Evolutionary conservation across 1,140 invertebrate species (phyloP).

Genomic region (Zelostemma sp.): DNA sequence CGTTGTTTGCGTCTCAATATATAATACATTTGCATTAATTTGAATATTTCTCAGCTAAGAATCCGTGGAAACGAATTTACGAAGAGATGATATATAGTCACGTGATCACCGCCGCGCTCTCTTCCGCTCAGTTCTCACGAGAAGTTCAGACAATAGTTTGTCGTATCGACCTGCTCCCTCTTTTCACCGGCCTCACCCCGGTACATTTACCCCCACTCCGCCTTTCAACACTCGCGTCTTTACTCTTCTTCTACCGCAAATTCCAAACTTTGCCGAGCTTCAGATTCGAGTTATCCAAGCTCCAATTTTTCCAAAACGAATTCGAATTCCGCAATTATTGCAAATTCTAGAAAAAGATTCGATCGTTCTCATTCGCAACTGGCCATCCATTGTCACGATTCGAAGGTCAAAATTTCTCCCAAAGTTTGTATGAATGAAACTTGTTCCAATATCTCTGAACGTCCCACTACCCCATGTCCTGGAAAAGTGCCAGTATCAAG

Average conservation of each 20-base stretch:
- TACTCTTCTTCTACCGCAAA: slow-evolving; percentile 51
- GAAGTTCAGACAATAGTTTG: slow-evolving; percentile 65
- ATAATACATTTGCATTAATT: slow-evolving; percentile 45
- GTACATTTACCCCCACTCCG: slow-evolving; percentile 18
- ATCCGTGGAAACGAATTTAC: slow-evolving; percentile 45
- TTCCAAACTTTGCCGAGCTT: slow-evolving; percentile 54
- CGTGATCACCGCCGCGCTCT: slow-evolving; percentile 48
- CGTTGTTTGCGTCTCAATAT: slow-evolving; percentile 37
- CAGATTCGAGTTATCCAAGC: slow-evolving; percentile 39
- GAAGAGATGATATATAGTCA: slow-evolving; percentile 40
- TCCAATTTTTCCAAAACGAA: slow-evolving; percentile 27
- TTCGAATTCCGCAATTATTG: too few relatives aligned
- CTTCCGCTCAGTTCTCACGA: slow-evolving; percentile 58
- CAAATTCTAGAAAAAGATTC: too few relatives aligned
- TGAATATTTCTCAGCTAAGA: slow-evolving; percentile 42
- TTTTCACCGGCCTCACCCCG: slow-evolving; percentile 19
- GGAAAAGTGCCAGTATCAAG: slow-evolving; percentile 41
- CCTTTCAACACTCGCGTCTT: slow-evolving; percentile 47
- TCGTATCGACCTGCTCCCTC: slow-evolving; percentile 58
- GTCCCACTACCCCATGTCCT: slow-evolving; percentile 29
- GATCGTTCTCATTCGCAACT: too few relatives aligned
- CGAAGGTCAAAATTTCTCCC: slow-evolving; percentile 62
- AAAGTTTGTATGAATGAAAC: slow-evolving; percentile 64
- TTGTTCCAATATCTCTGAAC: slow-evolving; percentile 60
- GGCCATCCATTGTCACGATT: slow-evolving; percentile 30